These are phyloP conservation scores for Patella depressa DNA, from an alignment of 2,888 invertebrate species.

Conservation along the genomic window DNA sequence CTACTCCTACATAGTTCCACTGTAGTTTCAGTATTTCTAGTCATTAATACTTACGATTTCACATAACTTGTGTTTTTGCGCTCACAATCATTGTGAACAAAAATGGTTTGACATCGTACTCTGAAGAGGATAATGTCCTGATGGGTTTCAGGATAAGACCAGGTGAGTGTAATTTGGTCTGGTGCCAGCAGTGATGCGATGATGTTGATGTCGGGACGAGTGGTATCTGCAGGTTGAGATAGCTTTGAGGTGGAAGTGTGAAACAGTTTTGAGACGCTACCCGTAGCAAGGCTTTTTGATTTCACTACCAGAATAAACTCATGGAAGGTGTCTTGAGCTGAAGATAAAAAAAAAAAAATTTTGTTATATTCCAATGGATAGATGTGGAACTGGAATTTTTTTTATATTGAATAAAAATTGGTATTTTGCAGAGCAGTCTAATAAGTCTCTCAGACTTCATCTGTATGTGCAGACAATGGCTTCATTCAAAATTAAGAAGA, in stretches of 20 bases:
- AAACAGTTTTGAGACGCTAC: background rate
- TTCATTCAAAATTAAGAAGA: too few species aligned
- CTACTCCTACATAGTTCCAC: too few species aligned
- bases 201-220: background rate
- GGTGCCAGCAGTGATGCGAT: background rate
- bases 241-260: background rate
- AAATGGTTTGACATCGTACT: constrained; percentile 1
- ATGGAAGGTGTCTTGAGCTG: constrained; percentile 10
- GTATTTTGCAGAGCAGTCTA: too few species aligned
- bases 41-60: too few species aligned
- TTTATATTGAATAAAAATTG: too few species aligned
- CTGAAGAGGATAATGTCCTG: background rate
- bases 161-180: constrained; percentile 1
- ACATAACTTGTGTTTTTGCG: too few species aligned
- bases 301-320: constrained; percentile 9
- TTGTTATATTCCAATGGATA: too few species aligned
- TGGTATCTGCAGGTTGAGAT: background rate
- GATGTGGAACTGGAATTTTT: too few species aligned
- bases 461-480: too few species aligned
- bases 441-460: too few species aligned
- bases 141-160: background rate
- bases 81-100: background rate
- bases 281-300: constrained; percentile 1
- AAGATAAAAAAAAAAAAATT: background rate
- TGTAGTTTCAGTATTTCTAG: too few species aligned